A percentile compares a stretch with the other conserved stretches of the same genome.
phyloP scores from a whole-genome alignment of 1,140 invertebrate species.

The Varroa destructor region DNA sequence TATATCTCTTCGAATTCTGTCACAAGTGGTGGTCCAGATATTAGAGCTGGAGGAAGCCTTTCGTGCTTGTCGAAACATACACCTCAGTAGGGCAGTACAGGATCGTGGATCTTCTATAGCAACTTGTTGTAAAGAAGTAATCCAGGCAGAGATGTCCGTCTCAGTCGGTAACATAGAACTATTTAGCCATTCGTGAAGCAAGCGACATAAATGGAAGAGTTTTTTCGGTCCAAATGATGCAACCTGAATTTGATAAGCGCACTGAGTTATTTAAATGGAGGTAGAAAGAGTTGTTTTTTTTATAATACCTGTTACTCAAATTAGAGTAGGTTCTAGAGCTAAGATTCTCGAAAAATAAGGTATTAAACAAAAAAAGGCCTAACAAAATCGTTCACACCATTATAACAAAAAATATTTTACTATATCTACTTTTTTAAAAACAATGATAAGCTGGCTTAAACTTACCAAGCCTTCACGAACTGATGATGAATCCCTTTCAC shows the following conservation, averaged over 20 bases:
- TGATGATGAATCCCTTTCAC: too few relatives aligned
- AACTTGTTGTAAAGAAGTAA: not conserved
- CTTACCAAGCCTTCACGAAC: too few relatives aligned
- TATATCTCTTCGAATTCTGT: not conserved
- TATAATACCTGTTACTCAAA: too few relatives aligned
- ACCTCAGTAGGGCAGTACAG: conserved; percentile 10
- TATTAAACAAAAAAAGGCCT: too few relatives aligned
- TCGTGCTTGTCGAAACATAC: not conserved
- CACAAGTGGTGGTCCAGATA: not conserved
- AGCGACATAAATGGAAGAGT: conserved; percentile 8
- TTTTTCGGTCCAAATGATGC: conserved; percentile 17
- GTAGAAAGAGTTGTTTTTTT: too few relatives aligned
- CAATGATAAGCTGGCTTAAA: too few relatives aligned
- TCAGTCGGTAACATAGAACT: not conserved
- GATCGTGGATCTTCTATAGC: not conserved
- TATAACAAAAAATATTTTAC: too few relatives aligned
- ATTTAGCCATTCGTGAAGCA: not conserved
- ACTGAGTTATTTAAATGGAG: too few relatives aligned
- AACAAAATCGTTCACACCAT: too few relatives aligned
- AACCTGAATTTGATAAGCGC: not conserved
- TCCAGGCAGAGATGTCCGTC: conserved; percentile 1
- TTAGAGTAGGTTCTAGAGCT: too few relatives aligned
- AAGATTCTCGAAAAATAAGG: too few relatives aligned
- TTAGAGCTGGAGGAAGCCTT: not conserved
- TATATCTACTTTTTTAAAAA: too few relatives aligned